Conservation (phyloP, 1,140 invertebrate genomes). For the Cydia strobilella region DNA sequence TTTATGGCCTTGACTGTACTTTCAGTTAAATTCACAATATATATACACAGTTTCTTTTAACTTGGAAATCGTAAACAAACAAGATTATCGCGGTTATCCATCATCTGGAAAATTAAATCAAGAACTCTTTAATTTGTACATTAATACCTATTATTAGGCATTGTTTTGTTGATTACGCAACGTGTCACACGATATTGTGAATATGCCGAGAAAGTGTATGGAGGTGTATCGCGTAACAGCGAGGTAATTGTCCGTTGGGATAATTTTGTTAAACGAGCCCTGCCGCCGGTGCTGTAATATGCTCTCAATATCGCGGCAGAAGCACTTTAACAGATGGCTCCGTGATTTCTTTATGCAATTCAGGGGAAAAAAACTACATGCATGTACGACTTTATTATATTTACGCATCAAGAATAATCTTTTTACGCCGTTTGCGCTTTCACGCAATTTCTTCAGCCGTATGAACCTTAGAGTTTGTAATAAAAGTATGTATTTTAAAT, state of each 20-base stretch:
- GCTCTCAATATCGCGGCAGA: conserved; percentile 22
- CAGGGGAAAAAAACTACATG: not conserved
- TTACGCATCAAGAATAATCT: conserved; percentile 12
- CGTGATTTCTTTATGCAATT: conserved; percentile 22
- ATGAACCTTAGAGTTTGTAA: not conserved
- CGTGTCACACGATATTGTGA: conserved; percentile 49
- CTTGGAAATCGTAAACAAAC: not conserved
- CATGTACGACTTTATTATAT: not conserved
- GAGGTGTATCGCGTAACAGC: conserved; percentile 38
- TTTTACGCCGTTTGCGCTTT: not conserved
- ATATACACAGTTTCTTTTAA: not conserved
- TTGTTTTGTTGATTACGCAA: conserved; percentile 51
- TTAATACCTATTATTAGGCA: conserved; percentile 33
- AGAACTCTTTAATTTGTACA: not conserved
- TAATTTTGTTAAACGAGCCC: conserved; percentile 40
- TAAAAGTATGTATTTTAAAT: not conserved
- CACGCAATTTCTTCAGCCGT: not conserved
- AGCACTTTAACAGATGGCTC: conserved; percentile 21
- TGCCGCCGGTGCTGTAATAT: conserved; percentile 30
- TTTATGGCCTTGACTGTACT: too few species aligned
- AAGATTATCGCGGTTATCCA: not conserved
- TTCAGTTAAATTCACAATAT: not conserved
- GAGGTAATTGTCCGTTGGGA: conserved; percentile 42
- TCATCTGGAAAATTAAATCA: not conserved
- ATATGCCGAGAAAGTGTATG: conserved; percentile 49